Conservation (phyloP, 2,797 vertebrate genomes). For the Pteronotus mesoamericanus region DNA sequence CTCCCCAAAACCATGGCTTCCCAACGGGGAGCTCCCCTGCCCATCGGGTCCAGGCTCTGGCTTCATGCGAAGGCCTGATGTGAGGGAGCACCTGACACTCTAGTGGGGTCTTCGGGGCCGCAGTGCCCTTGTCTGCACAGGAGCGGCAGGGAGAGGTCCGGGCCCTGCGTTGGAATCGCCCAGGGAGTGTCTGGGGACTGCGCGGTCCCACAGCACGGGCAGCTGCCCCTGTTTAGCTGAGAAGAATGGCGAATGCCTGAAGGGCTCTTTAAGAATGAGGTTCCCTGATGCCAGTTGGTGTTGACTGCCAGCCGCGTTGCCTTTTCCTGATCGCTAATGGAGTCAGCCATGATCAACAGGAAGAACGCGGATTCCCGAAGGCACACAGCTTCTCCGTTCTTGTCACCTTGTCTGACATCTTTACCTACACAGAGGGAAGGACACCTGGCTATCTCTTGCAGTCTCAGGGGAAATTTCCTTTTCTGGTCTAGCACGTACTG, state of each 20-base stretch:
- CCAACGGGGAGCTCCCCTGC: accelerated
- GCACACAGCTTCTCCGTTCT: neutral
- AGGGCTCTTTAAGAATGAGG: neutral
- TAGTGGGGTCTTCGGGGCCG: too few species aligned
- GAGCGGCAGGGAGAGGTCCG: too few species aligned
- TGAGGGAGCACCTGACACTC: neutral
- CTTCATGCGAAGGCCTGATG: accelerated
- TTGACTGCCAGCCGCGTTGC: neutral
- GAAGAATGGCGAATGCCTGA: neutral
- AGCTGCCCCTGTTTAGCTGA: neutral
- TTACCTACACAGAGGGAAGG: neutral
- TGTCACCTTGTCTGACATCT: neutral
- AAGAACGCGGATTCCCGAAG: neutral
- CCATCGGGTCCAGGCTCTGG: neutral
- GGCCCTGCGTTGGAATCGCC: neutral
- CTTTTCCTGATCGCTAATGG: neutral
- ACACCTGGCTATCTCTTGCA: neutral
- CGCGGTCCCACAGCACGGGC: too few species aligned
- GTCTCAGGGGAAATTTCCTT: neutral
- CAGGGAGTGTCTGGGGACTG: neutral
- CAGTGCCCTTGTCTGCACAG: neutral
- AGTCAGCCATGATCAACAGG: neutral
- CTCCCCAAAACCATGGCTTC: accelerated
- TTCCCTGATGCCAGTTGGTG: neutral
- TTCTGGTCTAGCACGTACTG: neutral